These are phyloP conservation scores for Plumapathes pennacea DNA, from an alignment of 92 coral and sea anemone genomes.

Conservation along the genomic window DNA sequence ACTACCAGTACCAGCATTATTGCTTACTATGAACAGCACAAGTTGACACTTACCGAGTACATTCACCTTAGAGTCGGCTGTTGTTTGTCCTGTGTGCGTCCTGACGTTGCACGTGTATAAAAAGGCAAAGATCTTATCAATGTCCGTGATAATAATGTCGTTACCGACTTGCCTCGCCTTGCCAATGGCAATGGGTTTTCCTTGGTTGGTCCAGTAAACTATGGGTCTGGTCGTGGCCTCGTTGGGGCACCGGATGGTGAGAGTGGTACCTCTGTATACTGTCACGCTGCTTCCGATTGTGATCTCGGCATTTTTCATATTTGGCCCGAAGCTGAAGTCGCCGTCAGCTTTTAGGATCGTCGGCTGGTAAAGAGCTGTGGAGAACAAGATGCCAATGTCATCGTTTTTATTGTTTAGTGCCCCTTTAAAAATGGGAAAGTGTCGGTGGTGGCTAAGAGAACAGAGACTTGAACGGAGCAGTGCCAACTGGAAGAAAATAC, in stretches of 20 bases:
- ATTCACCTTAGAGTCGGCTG: slow-evolving; percentile 40
- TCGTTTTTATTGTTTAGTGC: no score
- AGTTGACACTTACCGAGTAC: slow-evolving; percentile 47
- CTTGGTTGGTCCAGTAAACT: slow-evolving; percentile 69
- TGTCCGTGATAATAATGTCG: slow-evolving; percentile 53
- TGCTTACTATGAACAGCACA: neutral
- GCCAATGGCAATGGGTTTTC: slow-evolving; percentile 59
- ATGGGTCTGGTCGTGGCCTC: slow-evolving; percentile 47
- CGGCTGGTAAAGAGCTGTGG: slow-evolving; percentile 52
- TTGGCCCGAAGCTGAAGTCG: slow-evolving; percentile 57
- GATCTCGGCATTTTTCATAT: slow-evolving; percentile 39
- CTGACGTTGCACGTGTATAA: slow-evolving; percentile 60
- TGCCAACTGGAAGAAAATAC: no score
- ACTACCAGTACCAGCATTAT: neutral
- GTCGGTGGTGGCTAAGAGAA: no score
- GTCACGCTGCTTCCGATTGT: slow-evolving; percentile 89
- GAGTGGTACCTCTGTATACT: slow-evolving; percentile 63
- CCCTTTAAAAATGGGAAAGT: no score
- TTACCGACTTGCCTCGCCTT: slow-evolving; percentile 66
- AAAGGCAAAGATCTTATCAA: slow-evolving; percentile 67
- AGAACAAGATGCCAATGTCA: no score
- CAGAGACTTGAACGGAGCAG: no score
- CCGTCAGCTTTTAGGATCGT: slow-evolving; percentile 45
- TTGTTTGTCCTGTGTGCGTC: slow-evolving; percentile 19
- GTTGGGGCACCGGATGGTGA: slow-evolving; percentile 78